These are phyloP conservation scores for Percopsis transmontana DNA, from an alignment of 2,113 vertebrate genomes.

Conservation along the genomic window DNA sequence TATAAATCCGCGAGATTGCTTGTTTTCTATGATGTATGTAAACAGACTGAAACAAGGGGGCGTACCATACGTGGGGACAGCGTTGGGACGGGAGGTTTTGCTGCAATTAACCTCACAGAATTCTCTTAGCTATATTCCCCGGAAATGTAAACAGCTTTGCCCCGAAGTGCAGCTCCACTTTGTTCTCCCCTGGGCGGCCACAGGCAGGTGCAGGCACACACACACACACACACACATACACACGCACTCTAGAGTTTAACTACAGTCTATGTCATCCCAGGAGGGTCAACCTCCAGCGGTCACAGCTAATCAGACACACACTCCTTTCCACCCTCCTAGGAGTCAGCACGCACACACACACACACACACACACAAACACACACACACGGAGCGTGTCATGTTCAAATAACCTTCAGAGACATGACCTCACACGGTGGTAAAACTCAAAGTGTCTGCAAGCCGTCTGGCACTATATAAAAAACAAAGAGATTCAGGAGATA, in stretches of 20 bases:
- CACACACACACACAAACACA: neutral
- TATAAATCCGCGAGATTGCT: too few relatives aligned
- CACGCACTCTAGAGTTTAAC: constrained; percentile 15
- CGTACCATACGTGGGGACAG: too few relatives aligned
- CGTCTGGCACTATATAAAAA: too few relatives aligned
- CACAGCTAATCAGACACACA: constrained; percentile 36
- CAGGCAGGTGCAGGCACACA: constrained; percentile 29
- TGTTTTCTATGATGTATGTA: too few relatives aligned
- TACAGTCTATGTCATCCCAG: constrained; percentile 29
- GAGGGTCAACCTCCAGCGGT: constrained; percentile 47
- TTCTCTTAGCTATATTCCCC: constrained; percentile 13
- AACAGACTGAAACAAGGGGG: too few relatives aligned
- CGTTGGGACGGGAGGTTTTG: too few relatives aligned
- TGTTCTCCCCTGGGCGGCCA: constrained; percentile 26
- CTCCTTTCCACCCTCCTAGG: neutral
- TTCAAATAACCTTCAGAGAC: too few relatives aligned
- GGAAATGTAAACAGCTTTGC: constrained; percentile 32
- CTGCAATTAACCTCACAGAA: too few relatives aligned
- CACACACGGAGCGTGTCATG: too few relatives aligned
- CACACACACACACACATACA: constrained; percentile 2
- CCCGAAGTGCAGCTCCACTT: constrained; percentile 35
- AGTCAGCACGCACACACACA: neutral
- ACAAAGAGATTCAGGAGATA: too few relatives aligned
- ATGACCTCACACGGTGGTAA: too few relatives aligned
- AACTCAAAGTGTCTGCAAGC: too few relatives aligned